A percentile compares a stretch with the other conserved stretches of the same genome.
These are phyloP conservation scores for Mimumesa dahlbomi DNA, from an alignment of 2,888 invertebrate species.

Conservation along the genomic window DNA sequence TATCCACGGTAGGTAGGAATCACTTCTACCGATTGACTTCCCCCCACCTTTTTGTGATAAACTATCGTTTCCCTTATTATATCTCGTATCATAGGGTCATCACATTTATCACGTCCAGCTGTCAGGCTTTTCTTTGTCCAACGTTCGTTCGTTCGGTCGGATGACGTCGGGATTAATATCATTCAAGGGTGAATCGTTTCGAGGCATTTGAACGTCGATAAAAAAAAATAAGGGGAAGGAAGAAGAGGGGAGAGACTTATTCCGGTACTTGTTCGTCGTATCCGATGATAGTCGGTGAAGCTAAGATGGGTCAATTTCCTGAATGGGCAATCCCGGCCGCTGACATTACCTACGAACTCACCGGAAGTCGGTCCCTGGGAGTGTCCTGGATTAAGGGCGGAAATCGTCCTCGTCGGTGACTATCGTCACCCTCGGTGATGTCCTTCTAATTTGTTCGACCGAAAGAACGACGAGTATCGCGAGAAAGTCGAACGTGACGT, in stretches of 20 bases:
- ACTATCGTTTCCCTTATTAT: too few species aligned
- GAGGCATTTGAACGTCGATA: background rate
- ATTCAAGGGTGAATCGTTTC: background rate
- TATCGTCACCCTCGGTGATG: slow-evolving; percentile 37
- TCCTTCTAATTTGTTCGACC: slow-evolving; percentile 55
- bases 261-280: slow-evolving; percentile 29
- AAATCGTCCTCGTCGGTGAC: slow-evolving; percentile 62
- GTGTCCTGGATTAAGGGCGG: slow-evolving; percentile 58
- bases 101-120: background rate
- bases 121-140: background rate
- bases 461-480: slow-evolving; percentile 4
- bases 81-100: too few species aligned
- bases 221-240: too few species aligned
- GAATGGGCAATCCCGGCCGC: slow-evolving; percentile 54
- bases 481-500: slow-evolving; percentile 22
- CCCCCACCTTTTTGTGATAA: too few species aligned
- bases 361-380: slow-evolving; percentile 59
- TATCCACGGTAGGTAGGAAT: background rate
- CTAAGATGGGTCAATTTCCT: slow-evolving; percentile 70
- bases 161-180: background rate
- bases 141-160: background rate
- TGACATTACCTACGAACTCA: slow-evolving; percentile 60
- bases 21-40: too few species aligned
- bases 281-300: slow-evolving; percentile 45
- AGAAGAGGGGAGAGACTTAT: slow-evolving; percentile 27